Evolutionary conservation across 2,797 vertebrate species (phyloP), one percentile per base, ranked within the genome.

Genomic region (Morelia viridis): DNA sequence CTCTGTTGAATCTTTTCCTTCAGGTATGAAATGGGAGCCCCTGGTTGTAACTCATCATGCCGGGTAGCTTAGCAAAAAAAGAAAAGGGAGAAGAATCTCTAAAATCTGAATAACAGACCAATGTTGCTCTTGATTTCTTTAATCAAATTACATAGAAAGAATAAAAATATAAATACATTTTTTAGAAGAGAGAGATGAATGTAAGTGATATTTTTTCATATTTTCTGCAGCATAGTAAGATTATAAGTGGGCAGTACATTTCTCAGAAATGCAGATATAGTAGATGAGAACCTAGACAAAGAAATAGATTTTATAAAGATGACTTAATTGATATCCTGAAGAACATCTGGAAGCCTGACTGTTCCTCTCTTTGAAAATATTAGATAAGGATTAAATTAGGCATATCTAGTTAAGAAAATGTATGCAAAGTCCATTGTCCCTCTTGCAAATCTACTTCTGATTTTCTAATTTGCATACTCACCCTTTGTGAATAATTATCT

Each of bases 271-370:
- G 46, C 76, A 83, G 28, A 83, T 92, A 12, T 4, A 65, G 83
- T 92, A 92, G 71, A 85, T 4, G 24, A 64, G 28, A 57, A 9
- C 17, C 12, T 84, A 93, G 13, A 62, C 22, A 87, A 93, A 91
- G 28, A 90, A 92, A 93, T 57, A 15, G 64, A 4, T 24, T 92
- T 95, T 53, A 91, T 64, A 94, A 94, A 93, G 88, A 22, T 46
- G 58, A 80, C 7, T 93, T 96, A 94, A 95, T 87, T 96, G 68
- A 93, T 93, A 60, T 94, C 80, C 94, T 85, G 93, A 92, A 10
- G 93, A 95, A 90, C 46, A 94, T 89, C 88, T 93, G 71, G 88
- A 94, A 86, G n/a, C 92, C 46, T 95, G 57, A 88, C 91, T 96
- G 35, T 41, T 89, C 2, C 50, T 87, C 10, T 87, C 93, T 92